Conservation (phyloP, 2,888 invertebrate genomes). For the Tribolium freemani region DNA sequence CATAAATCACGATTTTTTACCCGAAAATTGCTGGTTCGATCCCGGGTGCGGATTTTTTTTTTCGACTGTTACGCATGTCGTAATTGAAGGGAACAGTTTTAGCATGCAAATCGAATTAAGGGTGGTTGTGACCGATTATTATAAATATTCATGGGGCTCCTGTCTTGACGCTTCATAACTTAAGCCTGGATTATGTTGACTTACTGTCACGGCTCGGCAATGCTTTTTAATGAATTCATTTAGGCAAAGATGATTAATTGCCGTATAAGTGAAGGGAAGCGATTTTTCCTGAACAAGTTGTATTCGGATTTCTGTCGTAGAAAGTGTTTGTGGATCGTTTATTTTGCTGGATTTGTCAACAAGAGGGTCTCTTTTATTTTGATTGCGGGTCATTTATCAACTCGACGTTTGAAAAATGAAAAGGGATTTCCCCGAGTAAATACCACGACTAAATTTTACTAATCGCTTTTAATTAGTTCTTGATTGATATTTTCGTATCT, state of each 20-base stretch:
- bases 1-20: too few relatives aligned
- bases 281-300: neutral
- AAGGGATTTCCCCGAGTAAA: neutral
- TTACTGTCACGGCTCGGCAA: too few relatives aligned
- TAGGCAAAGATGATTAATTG: too few relatives aligned
- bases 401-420: neutral
- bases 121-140: neutral
- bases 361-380: neutral
- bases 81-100: neutral
- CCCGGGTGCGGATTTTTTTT: too few relatives aligned
- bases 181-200: too few relatives aligned
- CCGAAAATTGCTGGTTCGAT: neutral
- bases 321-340: neutral
- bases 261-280: neutral
- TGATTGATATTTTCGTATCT: neutral
- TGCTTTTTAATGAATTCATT: too few relatives aligned
- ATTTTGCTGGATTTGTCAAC: neutral
- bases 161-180: too few relatives aligned
- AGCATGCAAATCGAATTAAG: neutral
- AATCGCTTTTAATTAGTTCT: neutral
- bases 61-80: too few relatives aligned
- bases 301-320: neutral
- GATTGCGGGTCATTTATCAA: neutral
- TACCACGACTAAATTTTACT: neutral
- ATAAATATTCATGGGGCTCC: neutral